phyloP scores from a whole-genome alignment of 2,113 vertebrate genomes.

The Rhinogobius similis region DNA sequence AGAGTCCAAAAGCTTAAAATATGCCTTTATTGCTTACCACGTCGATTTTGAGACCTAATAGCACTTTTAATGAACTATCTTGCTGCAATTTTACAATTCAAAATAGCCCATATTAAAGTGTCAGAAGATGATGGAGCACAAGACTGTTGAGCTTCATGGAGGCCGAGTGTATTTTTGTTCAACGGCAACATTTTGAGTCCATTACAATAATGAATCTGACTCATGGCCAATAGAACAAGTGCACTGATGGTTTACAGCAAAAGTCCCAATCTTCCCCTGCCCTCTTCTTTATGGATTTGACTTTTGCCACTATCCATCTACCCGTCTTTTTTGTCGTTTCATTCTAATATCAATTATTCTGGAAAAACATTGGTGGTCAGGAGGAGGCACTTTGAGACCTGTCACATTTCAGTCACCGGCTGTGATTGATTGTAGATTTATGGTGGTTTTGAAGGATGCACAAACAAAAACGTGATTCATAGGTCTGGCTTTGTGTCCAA shows the following conservation, averaged over 20 bases:
- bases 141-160: neutral
- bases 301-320: neutral
- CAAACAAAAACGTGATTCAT: neutral
- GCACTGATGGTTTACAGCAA: neutral
- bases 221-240: slow-evolving; percentile 14
- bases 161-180: neutral
- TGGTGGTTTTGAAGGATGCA: slow-evolving; percentile 9
- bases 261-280: neutral
- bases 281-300: slow-evolving; percentile 31
- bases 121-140: slow-evolving; percentile 8
- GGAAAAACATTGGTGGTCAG: neutral
- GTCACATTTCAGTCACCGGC: slow-evolving; percentile 20
- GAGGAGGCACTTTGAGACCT: neutral
- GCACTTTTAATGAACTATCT: neutral
- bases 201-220: slow-evolving; percentile 33
- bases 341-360: neutral
- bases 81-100: neutral
- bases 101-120: neutral
- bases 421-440: slow-evolving; percentile 21
- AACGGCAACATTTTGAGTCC: slow-evolving; percentile 4
- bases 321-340: neutral
- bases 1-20: neutral
- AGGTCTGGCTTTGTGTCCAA: neutral
- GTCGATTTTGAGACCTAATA: neutral
- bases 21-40: neutral